Base-by-base conservation (phyloP, 2,797 vertebrate genomes). In the Macropus fuliginosus region DNA sequence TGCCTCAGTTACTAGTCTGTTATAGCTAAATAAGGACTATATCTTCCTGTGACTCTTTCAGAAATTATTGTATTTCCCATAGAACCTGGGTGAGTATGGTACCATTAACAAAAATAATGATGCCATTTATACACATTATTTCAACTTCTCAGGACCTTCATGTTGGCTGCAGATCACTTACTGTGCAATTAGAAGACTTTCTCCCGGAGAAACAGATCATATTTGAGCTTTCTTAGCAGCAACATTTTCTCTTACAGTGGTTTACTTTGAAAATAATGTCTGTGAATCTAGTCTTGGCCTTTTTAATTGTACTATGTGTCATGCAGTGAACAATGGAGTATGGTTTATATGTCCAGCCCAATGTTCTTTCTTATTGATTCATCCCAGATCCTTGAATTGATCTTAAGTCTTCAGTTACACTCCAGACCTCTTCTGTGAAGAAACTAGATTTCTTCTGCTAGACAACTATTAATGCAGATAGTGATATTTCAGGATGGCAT, bases 11-110 rank as follows among this genome's bases (percentile, higher is more conserved):
- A 34, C 29, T 94, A 57, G 87, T 89, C 55, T 59, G 94, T 96
- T n/a, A 90, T 81, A 96, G 40, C 92, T 4, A 62, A 91, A 96
- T 89, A 56, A 16, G 87, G 34, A 16, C 34, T 92, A 90, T n/a
- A n/a, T 28, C 54, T 57, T 34, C 52, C 55, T 52, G 18, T 27
- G 46, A 0, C 66, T 66, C 40, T 56, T 59, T 57, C 40, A 40
- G 95, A 95, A 24, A 54, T 74, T 59, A 50, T 59, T 59, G 56
- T 0, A 28, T 81, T 55, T 46, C 4, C 95, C 87, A 91, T 18
- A 92, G 18, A 93, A 92, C 74, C 74, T 91, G 6, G 21, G 55
- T 91, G 90, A 55, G 4, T 56, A 46, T 59, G 14, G 12, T 93
- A 29, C 57, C 59, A 46, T 93, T 21, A 0, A 40, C n/a, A 81